A percentile compares a stretch with the other conserved stretches of the same genome.
Evolutionary conservation across 2,797 vertebrate species (phyloP).

Genomic region (Pogoniulus pusillus): DNA sequence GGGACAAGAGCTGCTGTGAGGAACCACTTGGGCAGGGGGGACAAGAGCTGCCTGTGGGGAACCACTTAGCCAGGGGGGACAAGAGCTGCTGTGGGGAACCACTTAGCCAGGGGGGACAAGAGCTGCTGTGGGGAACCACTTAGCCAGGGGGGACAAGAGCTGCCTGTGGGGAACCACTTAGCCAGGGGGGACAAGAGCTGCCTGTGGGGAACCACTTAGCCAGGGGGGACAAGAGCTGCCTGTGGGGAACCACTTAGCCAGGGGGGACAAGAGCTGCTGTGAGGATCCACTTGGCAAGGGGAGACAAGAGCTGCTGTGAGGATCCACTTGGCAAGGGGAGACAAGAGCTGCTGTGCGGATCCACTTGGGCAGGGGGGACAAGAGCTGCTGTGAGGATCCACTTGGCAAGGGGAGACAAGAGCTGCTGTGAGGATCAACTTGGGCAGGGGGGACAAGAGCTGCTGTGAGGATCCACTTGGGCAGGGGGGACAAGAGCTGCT

Average conservation of each 20-base stretch:
- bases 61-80: fast-evolving
- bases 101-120: fast-evolving
- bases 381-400: fast-evolving
- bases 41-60: background rate
- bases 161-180: fast-evolving
- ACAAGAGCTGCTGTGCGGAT: background rate
- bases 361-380: fast-evolving
- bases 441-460: background rate
- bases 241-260: fast-evolving
- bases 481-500: background rate
- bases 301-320: too few species aligned
- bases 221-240: background rate
- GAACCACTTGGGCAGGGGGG: fast-evolving
- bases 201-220: fast-evolving
- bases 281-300: too few species aligned
- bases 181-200: background rate
- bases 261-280: too few species aligned
- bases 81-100: background rate
- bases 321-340: fast-evolving
- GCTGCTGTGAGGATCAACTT: too few species aligned
- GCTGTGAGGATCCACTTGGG: fast-evolving
- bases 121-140: fast-evolving
- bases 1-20: background rate
- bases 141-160: too few species aligned
- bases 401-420: background rate